These are phyloP conservation scores for Haliclona indistincta DNA, from an alignment of 37 sponge, comb jelly and placozoan species.

Conservation along the genomic window DNA sequence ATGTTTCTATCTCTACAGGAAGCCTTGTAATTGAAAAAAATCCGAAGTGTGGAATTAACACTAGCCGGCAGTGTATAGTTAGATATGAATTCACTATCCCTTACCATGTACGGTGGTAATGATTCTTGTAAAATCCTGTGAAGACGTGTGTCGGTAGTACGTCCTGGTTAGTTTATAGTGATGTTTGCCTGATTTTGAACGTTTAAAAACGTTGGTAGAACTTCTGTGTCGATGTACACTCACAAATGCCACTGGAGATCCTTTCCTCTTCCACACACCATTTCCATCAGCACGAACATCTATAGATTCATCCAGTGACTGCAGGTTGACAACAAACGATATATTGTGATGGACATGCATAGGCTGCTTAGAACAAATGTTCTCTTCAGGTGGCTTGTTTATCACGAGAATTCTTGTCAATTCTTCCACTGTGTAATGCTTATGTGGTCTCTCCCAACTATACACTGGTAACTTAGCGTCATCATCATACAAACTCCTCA, in stretches of 20 bases:
- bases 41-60: too few relatives aligned
- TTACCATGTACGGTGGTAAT: slow-evolving; percentile 17
- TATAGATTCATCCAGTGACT: slow-evolving; percentile 14
- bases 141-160: slow-evolving; percentile 21
- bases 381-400: neutral
- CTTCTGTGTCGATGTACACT: slow-evolving; percentile 11
- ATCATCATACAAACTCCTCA: neutral
- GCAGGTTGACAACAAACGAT: slow-evolving; percentile 30
- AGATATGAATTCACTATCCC: too few relatives aligned
- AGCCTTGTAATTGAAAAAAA: too few relatives aligned
- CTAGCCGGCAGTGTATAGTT: too few relatives aligned
- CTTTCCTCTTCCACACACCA: slow-evolving; percentile 33
- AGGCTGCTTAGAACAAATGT: slow-evolving; percentile 37
- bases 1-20: too few relatives aligned
- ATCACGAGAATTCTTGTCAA: neutral
- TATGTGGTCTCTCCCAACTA: neutral
- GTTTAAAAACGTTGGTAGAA: neutral
- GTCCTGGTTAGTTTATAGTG: slow-evolving; percentile 24
- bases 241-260: slow-evolving; percentile 26
- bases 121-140: slow-evolving; percentile 14
- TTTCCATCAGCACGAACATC: slow-evolving; percentile 44
- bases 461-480: neutral
- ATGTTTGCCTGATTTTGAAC: neutral
- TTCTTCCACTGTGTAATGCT: slow-evolving; percentile 13
- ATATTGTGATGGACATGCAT: slow-evolving; percentile 27